These are phyloP conservation scores for Pachyrhynchus sulphureomaculatus DNA, from an alignment of 1,140 invertebrate species.

Conservation along the genomic window DNA sequence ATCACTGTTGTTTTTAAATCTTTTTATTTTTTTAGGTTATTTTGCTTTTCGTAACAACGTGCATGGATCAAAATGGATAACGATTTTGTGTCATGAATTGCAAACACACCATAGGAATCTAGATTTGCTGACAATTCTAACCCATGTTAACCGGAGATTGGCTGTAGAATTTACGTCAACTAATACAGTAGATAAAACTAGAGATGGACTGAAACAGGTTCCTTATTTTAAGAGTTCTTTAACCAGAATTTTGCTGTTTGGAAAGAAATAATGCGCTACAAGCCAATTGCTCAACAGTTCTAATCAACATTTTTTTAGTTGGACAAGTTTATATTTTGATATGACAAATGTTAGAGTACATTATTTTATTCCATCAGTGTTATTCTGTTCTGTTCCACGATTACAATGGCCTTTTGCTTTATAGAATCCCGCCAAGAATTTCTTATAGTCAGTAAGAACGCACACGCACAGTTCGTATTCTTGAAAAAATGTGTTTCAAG, in stretches of 20 bases:
- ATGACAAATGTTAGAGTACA: too few relatives aligned
- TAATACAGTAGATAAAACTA: neutral
- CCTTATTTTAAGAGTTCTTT: conserved; percentile 2
- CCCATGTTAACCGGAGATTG: neutral
- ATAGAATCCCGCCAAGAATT: too few relatives aligned
- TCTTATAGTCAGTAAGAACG: too few relatives aligned
- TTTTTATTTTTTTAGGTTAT: neutral
- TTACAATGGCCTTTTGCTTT: too few relatives aligned
- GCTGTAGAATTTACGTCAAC: neutral
- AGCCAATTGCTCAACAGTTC: too few relatives aligned
- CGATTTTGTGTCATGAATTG: neutral
- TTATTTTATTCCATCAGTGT: too few relatives aligned
- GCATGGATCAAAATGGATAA: neutral
- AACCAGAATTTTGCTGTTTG: neutral
- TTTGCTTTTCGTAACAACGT: neutral
- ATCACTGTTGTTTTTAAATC: too few relatives aligned
- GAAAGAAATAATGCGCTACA: neutral
- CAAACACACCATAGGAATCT: neutral
- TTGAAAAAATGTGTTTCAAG: too few relatives aligned
- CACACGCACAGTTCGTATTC: too few relatives aligned
- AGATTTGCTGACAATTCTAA: neutral
- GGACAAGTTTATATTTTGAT: too few relatives aligned
- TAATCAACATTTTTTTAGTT: too few relatives aligned
- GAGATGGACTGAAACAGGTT: neutral
- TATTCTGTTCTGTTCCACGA: too few relatives aligned